Percentiles rank a stretch among this genome's conserved stretches.
Evolutionary conservation across 2,113 vertebrate species (phyloP).

Genomic region (Sturnira hondurensis): DNA sequence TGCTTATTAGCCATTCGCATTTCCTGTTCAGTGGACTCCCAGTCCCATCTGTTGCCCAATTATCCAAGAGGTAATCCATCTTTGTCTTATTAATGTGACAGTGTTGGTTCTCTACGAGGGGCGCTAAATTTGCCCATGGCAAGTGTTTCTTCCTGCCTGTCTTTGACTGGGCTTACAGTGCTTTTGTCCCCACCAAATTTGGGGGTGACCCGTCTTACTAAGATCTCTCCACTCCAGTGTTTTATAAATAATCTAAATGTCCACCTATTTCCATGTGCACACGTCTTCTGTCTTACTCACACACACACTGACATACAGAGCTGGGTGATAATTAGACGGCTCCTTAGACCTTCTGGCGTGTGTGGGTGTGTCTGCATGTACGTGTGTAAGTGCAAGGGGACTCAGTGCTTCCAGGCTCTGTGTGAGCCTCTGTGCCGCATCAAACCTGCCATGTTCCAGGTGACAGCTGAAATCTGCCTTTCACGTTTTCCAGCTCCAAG

Average conservation of each 20-base stretch:
- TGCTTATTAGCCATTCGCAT: neutral
- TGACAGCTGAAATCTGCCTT: neutral
- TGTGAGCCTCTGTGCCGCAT: neutral
- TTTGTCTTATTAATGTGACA: neutral
- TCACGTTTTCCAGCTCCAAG: neutral
- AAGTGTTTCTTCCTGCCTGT: neutral
- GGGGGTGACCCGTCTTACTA: neutral
- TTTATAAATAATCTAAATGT: neutral
- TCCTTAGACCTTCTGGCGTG: neutral
- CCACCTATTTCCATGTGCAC: neutral
- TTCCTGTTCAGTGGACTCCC: neutral
- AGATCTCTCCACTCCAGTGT: neutral
- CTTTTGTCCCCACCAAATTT: neutral
- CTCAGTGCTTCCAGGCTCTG: neutral
- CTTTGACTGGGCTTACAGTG: neutral
- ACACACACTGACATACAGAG: neutral
- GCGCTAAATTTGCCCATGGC: too few species aligned
- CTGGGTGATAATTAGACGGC: neutral
- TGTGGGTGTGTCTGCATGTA: too few species aligned
- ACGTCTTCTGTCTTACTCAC: neutral
- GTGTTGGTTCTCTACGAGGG: neutral
- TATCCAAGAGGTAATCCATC: neutral
- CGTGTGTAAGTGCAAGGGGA: neutral
- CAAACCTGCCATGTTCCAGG: neutral
- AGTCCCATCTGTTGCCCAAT: neutral